A percentile compares a stretch with the other conserved stretches of the same genome.
Evolutionary conservation across 2,797 vertebrate species (phyloP).

Genomic region (Alcedo quadribrachys): DNA sequence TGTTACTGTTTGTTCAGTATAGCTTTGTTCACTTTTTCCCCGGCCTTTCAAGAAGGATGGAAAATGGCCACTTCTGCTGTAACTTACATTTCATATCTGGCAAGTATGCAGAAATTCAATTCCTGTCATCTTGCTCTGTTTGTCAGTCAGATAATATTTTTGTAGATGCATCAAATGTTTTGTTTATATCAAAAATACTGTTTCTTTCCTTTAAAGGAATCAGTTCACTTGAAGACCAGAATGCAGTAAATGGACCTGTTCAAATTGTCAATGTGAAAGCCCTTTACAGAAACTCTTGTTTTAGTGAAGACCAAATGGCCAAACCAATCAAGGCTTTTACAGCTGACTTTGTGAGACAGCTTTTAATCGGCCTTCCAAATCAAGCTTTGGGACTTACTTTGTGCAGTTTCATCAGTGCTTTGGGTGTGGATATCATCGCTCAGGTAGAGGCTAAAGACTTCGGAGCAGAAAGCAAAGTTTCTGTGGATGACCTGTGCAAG

Average conservation of each 20-base stretch:
- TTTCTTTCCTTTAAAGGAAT: constrained; percentile 68
- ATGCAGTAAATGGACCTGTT: constrained; percentile 90
- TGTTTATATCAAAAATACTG: neutral
- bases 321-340: constrained; percentile 97
- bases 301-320: constrained; percentile 96
- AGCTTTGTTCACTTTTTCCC: rapidly evolving
- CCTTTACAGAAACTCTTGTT: constrained; percentile 86
- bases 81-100: neutral
- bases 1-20: neutral
- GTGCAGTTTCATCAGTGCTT: constrained; percentile 92
- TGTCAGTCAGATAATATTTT: neutral
- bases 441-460: constrained; percentile 98
- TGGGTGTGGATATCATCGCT: constrained; percentile 92
- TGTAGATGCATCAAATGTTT: neutral
- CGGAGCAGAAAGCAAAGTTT: constrained; percentile 94
- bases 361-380: constrained; percentile 94
- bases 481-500: constrained; percentile 95
- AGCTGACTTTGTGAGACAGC: constrained; percentile 94
- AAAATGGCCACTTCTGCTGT: neutral
- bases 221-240: constrained; percentile 85
- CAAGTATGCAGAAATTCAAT: neutral
- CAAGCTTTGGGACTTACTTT: constrained; percentile 92
- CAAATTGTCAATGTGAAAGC: constrained; percentile 86
- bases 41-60: neutral
- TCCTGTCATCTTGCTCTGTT: neutral